Evolutionary conservation across 1,140 invertebrate species (phyloP), one percentile per base, ranked within the genome.

Genomic region (Calycopis cecrops): DNA sequence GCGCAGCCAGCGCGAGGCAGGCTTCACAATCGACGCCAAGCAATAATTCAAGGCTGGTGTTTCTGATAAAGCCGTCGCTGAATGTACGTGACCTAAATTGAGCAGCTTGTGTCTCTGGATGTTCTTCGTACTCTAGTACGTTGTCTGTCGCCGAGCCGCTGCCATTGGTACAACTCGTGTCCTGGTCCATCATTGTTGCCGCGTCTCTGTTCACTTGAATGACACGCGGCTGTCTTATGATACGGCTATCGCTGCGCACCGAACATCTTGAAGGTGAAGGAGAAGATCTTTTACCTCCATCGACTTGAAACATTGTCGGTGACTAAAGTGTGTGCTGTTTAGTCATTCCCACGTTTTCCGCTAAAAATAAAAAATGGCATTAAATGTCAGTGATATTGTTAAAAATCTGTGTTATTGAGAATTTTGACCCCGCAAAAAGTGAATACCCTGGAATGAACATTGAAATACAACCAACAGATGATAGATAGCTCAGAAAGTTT

Each of bases 191-290:
- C 86, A 88, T 88, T 9, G 87, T 88, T 40, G 87, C 73, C 1
- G 80, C 87, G 66, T 88, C 87, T 1, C 87, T 73, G 54, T 88
- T 88, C 8, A 88, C 87, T 48, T 79, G 79, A 55, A 88, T 88
- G 34, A 88, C 84, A 21, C 84, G 80, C 17, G 87, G 87, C 49
- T 84, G 79, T 33, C 84, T 73, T 42, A 81, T 71, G 9, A 78
- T 67, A 16, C 75, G 62, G 48, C 81, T 85, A 49, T 80, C 79
- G 56, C 84, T 87, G 7, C 83, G 73, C 52, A 85, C 73, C 38
- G 84, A 87, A 56, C 79, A 83, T 49, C 84, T 69, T 10, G 84
- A 87, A 9, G 84, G 84, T 35, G 81, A 84, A 10, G 81, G 84
- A 10, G 84, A 84, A 12, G 81, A 67, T 38, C 79, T 71, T 57